Base-by-base conservation (phyloP, 2,113 vertebrate species). In the Gavia stellata region DNA sequence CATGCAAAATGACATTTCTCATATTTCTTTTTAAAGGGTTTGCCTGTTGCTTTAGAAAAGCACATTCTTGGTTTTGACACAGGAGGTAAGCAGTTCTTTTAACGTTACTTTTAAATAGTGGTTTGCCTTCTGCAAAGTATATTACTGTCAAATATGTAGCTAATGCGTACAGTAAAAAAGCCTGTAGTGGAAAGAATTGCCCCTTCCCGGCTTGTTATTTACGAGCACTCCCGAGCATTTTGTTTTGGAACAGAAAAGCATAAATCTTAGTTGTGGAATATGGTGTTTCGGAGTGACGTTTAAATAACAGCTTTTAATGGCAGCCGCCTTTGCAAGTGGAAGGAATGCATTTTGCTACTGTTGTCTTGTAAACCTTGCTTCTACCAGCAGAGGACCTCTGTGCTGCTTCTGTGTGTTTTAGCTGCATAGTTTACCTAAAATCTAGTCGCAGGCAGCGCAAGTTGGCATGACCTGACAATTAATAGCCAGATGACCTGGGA, bases 11-110 rank as follows among this genome's bases (percentile, higher is more conserved):
- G 44, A 20, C 21, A 7, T 23, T 88, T 71, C 40, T 42, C 19
- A 70, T 56, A n/a, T n/a, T 91, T 93, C 63, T 90, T 79, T 90
- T 85, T 45, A 1, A 97, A 99, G 99, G 99, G 99, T 53, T 92
- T 99, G 85, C 99, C 99, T 31, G 99, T 99, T 29, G 94, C 99
- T 94, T 98, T 99, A 94, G 99, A 99, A 83, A 99, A 99, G 93
- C 99, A 99, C 95, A 97, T 98, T 72, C 98, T 99, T 89, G 99
- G 99, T 65, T 99, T 99, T 96, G 99, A 99, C 97, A 99, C 99
- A 3, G 99, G 99, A 98, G 99, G 99, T 99, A 98, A 98, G 99
- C 87, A 7, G 8, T 56, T 86, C 82, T 61, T 59, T 24, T 67
- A 15, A 73, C 21, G 20, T 18, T 34, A 34, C 72, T 93, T 78